phyloP scores from a whole-genome alignment of 2,113 vertebrate genomes.

The Podarcis cretensis region DNA sequence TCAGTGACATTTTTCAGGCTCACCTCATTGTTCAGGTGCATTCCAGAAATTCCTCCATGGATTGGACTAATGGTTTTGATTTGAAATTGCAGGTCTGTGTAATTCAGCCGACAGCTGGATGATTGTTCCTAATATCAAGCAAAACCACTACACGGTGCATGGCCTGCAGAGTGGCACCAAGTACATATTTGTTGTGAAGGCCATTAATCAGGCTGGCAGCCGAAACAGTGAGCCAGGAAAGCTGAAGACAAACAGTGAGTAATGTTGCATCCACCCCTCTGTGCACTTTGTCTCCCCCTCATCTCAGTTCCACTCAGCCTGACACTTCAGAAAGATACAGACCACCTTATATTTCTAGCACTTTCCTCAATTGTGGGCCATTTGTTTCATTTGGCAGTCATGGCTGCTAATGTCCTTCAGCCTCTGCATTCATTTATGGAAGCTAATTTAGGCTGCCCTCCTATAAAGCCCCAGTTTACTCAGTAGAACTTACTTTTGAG shows the following conservation, averaged over 20 bases:
- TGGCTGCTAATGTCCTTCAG: not conserved
- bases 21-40: slow-evolving; percentile 7
- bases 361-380: slow-evolving; percentile 11
- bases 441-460: not conserved
- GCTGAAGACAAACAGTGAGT: slow-evolving; percentile 97
- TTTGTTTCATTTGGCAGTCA: not conserved
- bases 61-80: slow-evolving; percentile 48
- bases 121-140: slow-evolving; percentile 99
- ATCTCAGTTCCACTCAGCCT: slow-evolving; percentile 3
- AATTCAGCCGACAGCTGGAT: slow-evolving; percentile 99
- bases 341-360: slow-evolving; percentile 2
- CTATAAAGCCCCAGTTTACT: not conserved
- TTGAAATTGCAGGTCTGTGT: slow-evolving; percentile 88
- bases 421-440: not conserved
- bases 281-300: not conserved
- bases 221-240: slow-evolving; percentile 94
- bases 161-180: slow-evolving; percentile 96
- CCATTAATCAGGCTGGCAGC: slow-evolving; percentile 97
- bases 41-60: slow-evolving; percentile 20
- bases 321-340: slow-evolving; percentile 15
- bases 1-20: not conserved
- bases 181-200: slow-evolving; percentile 97
- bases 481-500: not conserved
- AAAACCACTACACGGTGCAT: slow-evolving; percentile 98
- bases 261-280: rapidly evolving